A percentile compares a stretch with the other conserved stretches of the same genome.
Conservation (phyloP, 2,797 vertebrate genomes). For the Leptatherina wallacei region DNA sequence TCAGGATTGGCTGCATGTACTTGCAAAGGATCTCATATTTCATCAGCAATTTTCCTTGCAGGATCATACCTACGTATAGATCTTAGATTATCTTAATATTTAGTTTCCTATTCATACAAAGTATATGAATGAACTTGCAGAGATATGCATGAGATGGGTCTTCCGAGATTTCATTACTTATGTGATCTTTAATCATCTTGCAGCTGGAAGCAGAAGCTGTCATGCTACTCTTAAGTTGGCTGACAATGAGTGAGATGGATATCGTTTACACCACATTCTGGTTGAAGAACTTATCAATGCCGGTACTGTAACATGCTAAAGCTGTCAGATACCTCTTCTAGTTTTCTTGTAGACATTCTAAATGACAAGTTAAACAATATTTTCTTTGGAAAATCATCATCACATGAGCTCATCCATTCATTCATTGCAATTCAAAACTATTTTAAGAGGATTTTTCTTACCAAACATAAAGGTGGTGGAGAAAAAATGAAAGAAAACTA, state of each 20-base stretch:
- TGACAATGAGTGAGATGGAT: neutral
- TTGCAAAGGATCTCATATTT: neutral
- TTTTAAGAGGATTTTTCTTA: neutral
- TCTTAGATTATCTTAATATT: neutral
- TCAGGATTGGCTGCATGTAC: neutral
- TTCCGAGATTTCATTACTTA: constrained; percentile 9
- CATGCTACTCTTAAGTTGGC: neutral
- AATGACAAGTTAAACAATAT: neutral
- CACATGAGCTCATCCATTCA: neutral
- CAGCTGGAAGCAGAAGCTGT: neutral
- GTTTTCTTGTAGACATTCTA: neutral
- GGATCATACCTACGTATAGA: neutral
- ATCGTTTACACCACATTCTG: neutral
- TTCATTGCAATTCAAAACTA: neutral
- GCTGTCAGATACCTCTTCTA: neutral
- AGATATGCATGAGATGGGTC: neutral
- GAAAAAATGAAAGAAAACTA: neutral
- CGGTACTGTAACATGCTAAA: neutral
- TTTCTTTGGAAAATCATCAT: neutral
- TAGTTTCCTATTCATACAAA: neutral
- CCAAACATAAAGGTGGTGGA: neutral
- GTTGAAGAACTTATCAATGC: neutral
- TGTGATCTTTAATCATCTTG: neutral
- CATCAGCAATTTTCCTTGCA: neutral
- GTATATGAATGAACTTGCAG: constrained; percentile 3